Percentiles rank a stretch among this genome's conserved stretches.
These are phyloP conservation scores for Aythya baeri DNA, from an alignment of 2,113 vertebrate species.

Conservation along the genomic window DNA sequence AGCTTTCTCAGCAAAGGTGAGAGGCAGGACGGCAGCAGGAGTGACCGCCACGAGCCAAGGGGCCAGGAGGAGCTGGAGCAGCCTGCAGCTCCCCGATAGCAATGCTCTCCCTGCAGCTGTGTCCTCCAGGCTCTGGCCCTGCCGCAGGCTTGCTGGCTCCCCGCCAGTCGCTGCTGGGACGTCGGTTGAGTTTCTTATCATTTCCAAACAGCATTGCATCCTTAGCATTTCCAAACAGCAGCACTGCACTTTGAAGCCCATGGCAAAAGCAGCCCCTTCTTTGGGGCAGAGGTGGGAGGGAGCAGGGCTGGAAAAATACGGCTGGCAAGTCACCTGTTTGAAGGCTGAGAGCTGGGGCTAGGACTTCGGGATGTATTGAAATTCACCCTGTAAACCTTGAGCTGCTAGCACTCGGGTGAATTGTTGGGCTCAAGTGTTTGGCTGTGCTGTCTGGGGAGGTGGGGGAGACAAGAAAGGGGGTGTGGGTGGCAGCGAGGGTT, in stretches of 20 bases:
- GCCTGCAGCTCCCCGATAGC: rapidly evolving
- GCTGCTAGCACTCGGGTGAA: background rate
- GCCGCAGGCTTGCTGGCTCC: background rate
- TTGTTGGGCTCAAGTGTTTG: background rate
- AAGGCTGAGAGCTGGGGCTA: background rate
- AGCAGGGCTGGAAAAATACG: background rate
- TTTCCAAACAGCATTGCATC: background rate
- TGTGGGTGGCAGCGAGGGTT: background rate
- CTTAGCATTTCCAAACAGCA: background rate
- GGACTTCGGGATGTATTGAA: background rate
- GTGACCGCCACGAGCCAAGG: rapidly evolving
- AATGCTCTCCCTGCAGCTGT: background rate
- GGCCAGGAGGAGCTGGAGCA: background rate
- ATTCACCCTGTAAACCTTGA: background rate
- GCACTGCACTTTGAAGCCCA: background rate
- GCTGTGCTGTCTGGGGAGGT: background rate
- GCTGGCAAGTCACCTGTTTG: background rate
- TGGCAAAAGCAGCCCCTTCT: background rate
- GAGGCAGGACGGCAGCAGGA: background rate
- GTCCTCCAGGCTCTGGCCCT: background rate
- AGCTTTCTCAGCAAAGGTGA: background rate
- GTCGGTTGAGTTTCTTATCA: background rate
- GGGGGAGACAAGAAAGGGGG: background rate
- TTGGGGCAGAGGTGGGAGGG: background rate
- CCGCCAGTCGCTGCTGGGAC: rapidly evolving